Evolutionary conservation across 2,888 invertebrate species (phyloP).

Genomic region (Bhutanitis thaidina): DNA sequence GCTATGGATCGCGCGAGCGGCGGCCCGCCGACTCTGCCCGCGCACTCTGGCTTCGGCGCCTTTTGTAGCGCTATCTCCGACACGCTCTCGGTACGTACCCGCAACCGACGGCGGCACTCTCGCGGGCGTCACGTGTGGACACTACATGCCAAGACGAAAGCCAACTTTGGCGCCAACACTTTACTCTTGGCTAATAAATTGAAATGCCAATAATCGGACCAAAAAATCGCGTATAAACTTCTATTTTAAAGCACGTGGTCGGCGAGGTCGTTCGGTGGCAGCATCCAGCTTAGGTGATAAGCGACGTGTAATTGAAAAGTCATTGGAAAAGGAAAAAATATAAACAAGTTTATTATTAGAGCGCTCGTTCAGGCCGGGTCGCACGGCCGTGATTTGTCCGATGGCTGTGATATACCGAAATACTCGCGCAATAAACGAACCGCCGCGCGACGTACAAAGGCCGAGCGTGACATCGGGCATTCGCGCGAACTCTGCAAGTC

Average conservation of each 20-base stretch:
- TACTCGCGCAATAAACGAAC: constrained; percentile 69
- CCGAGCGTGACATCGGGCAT: constrained; percentile 51
- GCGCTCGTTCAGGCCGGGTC: constrained; percentile 75
- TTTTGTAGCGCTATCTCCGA: constrained; percentile 76
- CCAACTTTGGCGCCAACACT: constrained; percentile 51
- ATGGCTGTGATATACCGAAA: constrained; percentile 76
- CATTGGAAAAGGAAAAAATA: constrained; percentile 68
- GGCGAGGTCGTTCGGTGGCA: constrained; percentile 52
- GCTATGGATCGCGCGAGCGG: constrained; percentile 61
- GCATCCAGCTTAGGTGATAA: constrained; percentile 31
- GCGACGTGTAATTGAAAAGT: constrained; percentile 45
- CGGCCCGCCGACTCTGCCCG: constrained; percentile 49
- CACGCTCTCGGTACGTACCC: constrained; percentile 71
- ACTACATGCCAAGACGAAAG: constrained; percentile 36
- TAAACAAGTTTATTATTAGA: constrained; percentile 79
- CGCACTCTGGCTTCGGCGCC: constrained; percentile 69
- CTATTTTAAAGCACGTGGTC: constrained; percentile 75
- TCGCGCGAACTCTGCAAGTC: constrained; percentile 42
- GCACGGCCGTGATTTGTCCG: constrained; percentile 77
- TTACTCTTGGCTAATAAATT: constrained; percentile 25
- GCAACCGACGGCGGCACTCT: constrained; percentile 23
- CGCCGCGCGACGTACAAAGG: constrained; percentile 56
- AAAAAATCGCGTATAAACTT: constrained; percentile 37
- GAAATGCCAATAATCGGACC: constrained; percentile 32
- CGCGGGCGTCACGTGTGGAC: constrained; percentile 25